Conservation (phyloP, 2,888 invertebrate genomes). For the Lissonota sp. region DNA sequence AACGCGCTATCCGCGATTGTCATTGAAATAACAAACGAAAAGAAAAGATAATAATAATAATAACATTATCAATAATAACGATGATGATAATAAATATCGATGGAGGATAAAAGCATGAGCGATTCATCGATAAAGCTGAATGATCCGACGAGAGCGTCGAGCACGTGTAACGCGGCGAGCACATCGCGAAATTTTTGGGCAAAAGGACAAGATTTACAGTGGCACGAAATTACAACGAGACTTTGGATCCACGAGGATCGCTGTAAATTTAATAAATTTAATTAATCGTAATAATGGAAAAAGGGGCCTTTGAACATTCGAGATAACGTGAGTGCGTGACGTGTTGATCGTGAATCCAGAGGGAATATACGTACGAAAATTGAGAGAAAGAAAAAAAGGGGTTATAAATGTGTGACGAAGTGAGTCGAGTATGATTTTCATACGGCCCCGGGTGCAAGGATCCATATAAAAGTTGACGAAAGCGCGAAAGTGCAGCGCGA, state of each 20-base stretch:
- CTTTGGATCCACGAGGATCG: not conserved
- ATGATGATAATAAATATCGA: constrained; percentile 13
- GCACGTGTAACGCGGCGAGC: constrained; percentile 35
- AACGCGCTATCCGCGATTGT: not conserved
- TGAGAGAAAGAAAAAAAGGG: not conserved
- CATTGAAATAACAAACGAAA: not conserved
- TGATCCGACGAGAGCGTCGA: constrained; percentile 1
- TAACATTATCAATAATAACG: not conserved
- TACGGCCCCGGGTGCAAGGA: not conserved
- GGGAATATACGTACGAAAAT: not conserved
- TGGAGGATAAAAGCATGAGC: constrained; percentile 6
- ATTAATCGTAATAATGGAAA: too few relatives aligned
- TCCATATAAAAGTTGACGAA: not conserved
- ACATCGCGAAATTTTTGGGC: not conserved
- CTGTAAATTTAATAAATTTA: not conserved
- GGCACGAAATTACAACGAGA: too few relatives aligned
- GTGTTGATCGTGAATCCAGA: not conserved
- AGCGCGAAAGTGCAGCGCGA: constrained; percentile 5
- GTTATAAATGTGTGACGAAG: not conserved
- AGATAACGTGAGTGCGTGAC: constrained; percentile 8
- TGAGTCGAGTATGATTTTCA: not conserved
- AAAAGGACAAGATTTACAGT: not conserved
- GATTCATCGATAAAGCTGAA: constrained; percentile 9
- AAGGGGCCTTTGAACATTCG: not conserved
- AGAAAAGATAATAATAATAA: not conserved